These are phyloP conservation scores for Ethmia dodecea DNA, from an alignment of 2,888 invertebrate species.

Conservation along the genomic window DNA sequence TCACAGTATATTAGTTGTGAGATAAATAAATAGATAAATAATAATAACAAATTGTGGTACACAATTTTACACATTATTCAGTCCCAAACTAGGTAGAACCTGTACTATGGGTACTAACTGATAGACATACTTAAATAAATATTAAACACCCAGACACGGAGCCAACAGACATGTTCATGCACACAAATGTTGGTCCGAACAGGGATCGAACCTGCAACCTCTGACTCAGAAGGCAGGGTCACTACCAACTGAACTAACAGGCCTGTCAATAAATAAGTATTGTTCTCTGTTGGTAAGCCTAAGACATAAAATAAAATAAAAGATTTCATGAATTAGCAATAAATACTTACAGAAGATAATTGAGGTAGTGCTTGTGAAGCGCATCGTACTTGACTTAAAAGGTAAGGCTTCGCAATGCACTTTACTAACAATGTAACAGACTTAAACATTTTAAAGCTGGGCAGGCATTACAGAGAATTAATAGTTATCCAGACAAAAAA, in stretches of 20 bases:
- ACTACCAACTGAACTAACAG: not conserved
- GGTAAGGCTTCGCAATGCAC: constrained; percentile 26
- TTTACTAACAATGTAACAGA: constrained; percentile 32
- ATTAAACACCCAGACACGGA: too few species aligned
- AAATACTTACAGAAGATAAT: constrained; percentile 56
- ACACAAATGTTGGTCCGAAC: not conserved
- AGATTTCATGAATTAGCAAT: not conserved
- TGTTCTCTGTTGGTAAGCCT: not conserved
- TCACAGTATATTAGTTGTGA: not conserved
- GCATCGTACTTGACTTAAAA: constrained; percentile 39
- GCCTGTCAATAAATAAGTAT: not conserved
- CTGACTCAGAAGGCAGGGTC: not conserved
- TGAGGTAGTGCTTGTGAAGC: constrained; percentile 54
- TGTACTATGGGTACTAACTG: too few species aligned
- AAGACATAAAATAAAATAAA: not conserved
- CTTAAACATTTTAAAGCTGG: constrained; percentile 40
- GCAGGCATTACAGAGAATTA: too few species aligned
- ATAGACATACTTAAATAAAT: too few species aligned
- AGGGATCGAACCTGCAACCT: not conserved
- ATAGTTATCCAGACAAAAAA: too few species aligned
- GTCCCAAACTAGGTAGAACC: too few species aligned
- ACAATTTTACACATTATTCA: too few species aligned
- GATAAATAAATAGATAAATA: too few species aligned
- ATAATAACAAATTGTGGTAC: too few species aligned
- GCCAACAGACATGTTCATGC: not conserved